Conservation (phyloP, 2,797 vertebrate genomes). For the Halcyon chelicuti region DNA sequence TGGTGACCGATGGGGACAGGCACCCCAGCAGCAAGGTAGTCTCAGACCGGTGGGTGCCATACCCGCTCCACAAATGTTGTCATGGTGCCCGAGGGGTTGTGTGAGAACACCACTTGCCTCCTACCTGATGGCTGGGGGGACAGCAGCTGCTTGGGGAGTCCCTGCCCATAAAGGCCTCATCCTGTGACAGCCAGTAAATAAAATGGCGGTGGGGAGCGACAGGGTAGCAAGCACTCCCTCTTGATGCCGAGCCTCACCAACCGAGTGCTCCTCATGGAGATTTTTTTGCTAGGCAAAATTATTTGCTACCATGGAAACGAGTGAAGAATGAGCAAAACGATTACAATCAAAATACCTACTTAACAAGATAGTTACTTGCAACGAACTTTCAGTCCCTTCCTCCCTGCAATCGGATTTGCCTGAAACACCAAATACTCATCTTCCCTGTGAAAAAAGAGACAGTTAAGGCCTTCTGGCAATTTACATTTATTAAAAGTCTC, state of each 20-base stretch:
- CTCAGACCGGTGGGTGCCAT: not conserved
- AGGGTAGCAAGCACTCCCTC: not conserved
- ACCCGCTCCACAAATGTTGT: fast-evolving
- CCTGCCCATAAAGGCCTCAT: not conserved
- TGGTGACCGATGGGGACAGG: not conserved
- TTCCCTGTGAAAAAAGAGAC: not conserved
- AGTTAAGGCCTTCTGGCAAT: slow-evolving; percentile 37
- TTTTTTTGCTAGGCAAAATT: not conserved
- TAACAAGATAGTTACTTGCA: not conserved
- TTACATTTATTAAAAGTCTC: slow-evolving; percentile 55
- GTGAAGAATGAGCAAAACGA: not conserved
- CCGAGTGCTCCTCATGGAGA: fast-evolving
- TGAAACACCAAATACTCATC: not conserved
- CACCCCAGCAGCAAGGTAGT: fast-evolving
- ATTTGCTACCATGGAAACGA: not conserved
- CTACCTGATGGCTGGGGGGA: fast-evolving
- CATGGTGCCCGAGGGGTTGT: fast-evolving
- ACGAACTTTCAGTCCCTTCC: not conserved
- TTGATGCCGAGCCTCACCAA: not conserved
- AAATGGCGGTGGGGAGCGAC: fast-evolving
- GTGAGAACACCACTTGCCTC: not conserved
- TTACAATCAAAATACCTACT: not conserved
- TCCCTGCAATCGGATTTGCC: not conserved
- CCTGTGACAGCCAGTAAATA: fast-evolving
- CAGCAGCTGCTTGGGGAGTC: fast-evolving